Percentiles rank a stretch among this genome's conserved stretches.
Conservation (phyloP, 2,888 invertebrate species). For the Calliopum simillimum region DNA sequence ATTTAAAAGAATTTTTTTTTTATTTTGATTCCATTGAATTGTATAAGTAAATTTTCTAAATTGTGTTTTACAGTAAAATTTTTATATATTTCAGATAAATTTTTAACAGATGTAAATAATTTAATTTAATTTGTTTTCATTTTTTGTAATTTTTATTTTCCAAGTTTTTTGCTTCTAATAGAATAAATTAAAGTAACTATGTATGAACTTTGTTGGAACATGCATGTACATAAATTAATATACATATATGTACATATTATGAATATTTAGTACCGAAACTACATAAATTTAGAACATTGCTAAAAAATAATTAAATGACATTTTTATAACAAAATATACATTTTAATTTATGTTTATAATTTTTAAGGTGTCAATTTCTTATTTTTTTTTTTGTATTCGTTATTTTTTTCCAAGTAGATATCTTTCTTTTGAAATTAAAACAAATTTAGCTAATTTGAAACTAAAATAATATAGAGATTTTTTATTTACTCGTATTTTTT, state of each 20-base stretch:
- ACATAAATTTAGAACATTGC: constrained; percentile 13
- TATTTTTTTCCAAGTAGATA: constrained; percentile 16
- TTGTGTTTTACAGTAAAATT: not conserved
- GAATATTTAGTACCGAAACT: constrained; percentile 32
- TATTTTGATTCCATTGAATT: not conserved
- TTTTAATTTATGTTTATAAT: constrained; percentile 32
- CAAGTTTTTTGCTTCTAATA: constrained; percentile 19
- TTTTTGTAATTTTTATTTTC: constrained; percentile 28
- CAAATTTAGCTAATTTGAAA: constrained; percentile 4
- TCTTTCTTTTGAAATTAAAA: constrained; percentile 18
- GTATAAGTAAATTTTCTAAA: not conserved
- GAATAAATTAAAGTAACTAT: no score
- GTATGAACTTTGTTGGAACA: no score
- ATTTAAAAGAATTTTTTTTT: no score
- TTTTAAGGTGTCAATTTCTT: constrained; percentile 35
- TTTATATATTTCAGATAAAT: not conserved
- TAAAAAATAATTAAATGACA: constrained; percentile 29
- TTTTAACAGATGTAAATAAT: constrained; percentile 1
- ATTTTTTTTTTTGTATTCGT: constrained; percentile 36
- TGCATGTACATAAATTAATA: no score
- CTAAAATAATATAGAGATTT: not conserved
- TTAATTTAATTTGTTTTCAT: constrained; percentile 33
- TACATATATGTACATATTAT: no score
- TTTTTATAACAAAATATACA: constrained; percentile 45
- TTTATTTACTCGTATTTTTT: constrained; percentile 7